Conservation (phyloP, 2,888 invertebrate genomes). For the Sphinx pinastri region DNA sequence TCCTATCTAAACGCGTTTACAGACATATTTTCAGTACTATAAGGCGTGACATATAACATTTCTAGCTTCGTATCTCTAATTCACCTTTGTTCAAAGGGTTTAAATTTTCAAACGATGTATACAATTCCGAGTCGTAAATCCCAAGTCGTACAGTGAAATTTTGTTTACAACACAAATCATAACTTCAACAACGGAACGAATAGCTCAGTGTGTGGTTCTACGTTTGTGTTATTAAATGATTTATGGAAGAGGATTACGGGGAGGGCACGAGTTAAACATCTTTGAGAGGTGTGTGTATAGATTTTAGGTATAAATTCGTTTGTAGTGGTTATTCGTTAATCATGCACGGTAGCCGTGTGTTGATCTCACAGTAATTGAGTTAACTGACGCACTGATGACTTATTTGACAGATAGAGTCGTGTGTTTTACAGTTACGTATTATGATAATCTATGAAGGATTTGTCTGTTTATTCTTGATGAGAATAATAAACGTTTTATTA, state of each 20-base stretch:
- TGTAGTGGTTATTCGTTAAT: constrained; percentile 59
- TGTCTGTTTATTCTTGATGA: constrained; percentile 54
- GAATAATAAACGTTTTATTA: constrained; percentile 36
- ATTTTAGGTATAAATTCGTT: constrained; percentile 56
- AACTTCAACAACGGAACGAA: constrained; percentile 76
- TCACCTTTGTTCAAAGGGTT: constrained; percentile 55
- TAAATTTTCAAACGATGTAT: constrained; percentile 39
- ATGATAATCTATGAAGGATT: constrained; percentile 62
- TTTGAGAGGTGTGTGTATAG: constrained; percentile 58
- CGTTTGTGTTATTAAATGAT: constrained; percentile 84
- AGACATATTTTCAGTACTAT: constrained; percentile 5
- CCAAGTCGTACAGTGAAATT: constrained; percentile 43
- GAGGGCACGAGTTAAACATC: constrained; percentile 53
- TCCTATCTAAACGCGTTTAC: neutral
- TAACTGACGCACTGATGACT: constrained; percentile 82
- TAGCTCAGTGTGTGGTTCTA: constrained; percentile 81
- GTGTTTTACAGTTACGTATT: constrained; percentile 67
- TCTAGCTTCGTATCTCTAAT: constrained; percentile 46
- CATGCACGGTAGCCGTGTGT: constrained; percentile 80
- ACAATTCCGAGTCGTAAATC: constrained; percentile 40
- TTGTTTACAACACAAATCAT: constrained; percentile 44
- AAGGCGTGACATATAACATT: constrained; percentile 54
- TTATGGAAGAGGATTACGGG: constrained; percentile 79
- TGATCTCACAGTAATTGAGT: constrained; percentile 82
- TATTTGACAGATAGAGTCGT: constrained; percentile 80